Evolutionary conservation across 2,797 vertebrate genomes (phyloP), one percentile per base, ranked within the genome.

Genomic region (Poeciliopsis presidionis): DNA sequence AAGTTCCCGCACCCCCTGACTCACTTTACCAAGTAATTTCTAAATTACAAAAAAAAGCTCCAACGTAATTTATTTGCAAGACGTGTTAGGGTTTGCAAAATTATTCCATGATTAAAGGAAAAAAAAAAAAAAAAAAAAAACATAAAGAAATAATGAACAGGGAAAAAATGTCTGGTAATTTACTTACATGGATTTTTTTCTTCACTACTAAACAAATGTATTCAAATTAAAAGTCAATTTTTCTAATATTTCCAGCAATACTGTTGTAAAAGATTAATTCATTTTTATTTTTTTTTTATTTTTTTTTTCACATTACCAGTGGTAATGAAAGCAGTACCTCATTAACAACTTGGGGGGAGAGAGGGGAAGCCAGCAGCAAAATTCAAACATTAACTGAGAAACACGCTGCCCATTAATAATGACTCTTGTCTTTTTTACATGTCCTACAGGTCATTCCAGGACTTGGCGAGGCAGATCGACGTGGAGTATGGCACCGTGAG

Each of bases 401-500:
- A 63, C 30, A 36, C 1, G 7, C 63, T 41, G 20, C 33, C 33
- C 33, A 20, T 63, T 36, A 36, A 36, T 7, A 30, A 36, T 20
- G 30, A 36, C 61, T 1, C 20, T 9, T 46, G 22, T 36, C 20
- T 1, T 6, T 53, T 53, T 45, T 73, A 49, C 36, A 2, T 43
- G 33, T 73, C 28, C 5, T 33, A 12, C 94, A 99, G 98, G 89
- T 97, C 98, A 0, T 98, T 99, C 94, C 98, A 99, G 94, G 98
- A 99, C 91, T 91, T 99, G 90, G 96, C 97, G 14, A 96, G 97
- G 86, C 98, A 99, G 95, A 95, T 97, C 55, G 98, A 99, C 43
- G 93, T 98, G 82, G 95, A 97, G 70, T 99, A 99, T 0, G 98
- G 98, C 73, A 99, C 98, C 0, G 98, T 99, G 79, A 95, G 96